These are phyloP conservation scores for Deroplatys truncata DNA, from an alignment of 2,888 invertebrate genomes.

Conservation along the genomic window DNA sequence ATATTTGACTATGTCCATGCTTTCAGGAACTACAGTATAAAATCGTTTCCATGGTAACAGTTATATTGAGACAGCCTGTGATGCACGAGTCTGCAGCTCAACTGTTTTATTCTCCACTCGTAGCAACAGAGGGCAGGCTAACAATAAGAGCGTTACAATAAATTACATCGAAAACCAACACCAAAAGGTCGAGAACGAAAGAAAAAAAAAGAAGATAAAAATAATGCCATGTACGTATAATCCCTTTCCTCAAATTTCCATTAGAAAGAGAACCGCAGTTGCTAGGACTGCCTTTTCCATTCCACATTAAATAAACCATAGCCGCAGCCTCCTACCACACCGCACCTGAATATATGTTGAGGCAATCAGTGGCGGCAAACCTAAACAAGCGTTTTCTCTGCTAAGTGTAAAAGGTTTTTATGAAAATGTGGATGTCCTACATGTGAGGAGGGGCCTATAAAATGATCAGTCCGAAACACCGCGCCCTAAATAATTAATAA, in stretches of 20 bases:
- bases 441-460: too few relatives aligned
- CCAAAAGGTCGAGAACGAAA: not conserved
- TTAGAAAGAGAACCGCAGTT: not conserved
- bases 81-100: too few relatives aligned
- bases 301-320: not conserved
- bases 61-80: too few relatives aligned
- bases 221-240: not conserved
- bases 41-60: too few relatives aligned
- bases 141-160: not conserved
- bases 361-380: not conserved
- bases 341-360: not conserved
- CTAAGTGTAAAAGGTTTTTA: too few relatives aligned
- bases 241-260: not conserved
- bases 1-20: too few relatives aligned
- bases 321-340: not conserved
- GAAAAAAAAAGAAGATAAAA: not conserved
- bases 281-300: not conserved
- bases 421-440: too few relatives aligned
- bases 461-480: too few relatives aligned
- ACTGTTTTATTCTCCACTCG: too few relatives aligned
- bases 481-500: too few relatives aligned
- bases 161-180: not conserved
- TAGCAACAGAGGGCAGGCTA: not conserved
- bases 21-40: too few relatives aligned
- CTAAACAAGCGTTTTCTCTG: not conserved